Base-by-base conservation (phyloP, 2,888 invertebrate species). In the Apodemia zela region DNA sequence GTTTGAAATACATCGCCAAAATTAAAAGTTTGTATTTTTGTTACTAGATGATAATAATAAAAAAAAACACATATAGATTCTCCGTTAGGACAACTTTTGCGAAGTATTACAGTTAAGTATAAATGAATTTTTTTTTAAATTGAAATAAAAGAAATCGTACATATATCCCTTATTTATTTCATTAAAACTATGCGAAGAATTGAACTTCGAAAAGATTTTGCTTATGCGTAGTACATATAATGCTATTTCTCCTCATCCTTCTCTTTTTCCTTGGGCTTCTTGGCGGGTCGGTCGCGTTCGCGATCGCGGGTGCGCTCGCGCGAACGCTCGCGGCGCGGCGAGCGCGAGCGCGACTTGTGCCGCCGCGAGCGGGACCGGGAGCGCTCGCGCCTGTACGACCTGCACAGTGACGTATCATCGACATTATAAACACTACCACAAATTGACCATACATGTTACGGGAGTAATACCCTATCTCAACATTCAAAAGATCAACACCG, bases 221-320 rank as follows among this genome's bases (percentile, higher is more conserved):
- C 15, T 57, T 57, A 57, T n/a, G 25, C 13, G 58, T 35, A 54
- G 51, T 29, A 29, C 5, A 42, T 45, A 47, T 63, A 21, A 54
- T 63, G 64, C 85, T 88, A 95, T 87, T 95, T 94, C 60, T 94
- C 94, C 49, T 96, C 96, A 67, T 96, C 96, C 71, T 96, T 95
- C 49, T 96, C 94, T n/a, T 54, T 54, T 54, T 54, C 54, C 75
- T 96, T 94, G 17, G 68, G 59, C 59, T 87, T 86, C 71, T 89
- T 87, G n/a, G 85, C 93, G 64, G 93, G 92, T 62, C 62, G 62
- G 13, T 62, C 63, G 13, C 63, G 58, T 3, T 87, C 86, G 17
- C 85, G 75, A 85, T 78, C 87, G 59, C 93, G 84, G 0, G 81
- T 82, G 1, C 82, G 72, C 25, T 76, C 81, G 13, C 85, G 78